Base-by-base conservation (phyloP, 2,113 vertebrate genomes). In the Perca flavescens region DNA sequence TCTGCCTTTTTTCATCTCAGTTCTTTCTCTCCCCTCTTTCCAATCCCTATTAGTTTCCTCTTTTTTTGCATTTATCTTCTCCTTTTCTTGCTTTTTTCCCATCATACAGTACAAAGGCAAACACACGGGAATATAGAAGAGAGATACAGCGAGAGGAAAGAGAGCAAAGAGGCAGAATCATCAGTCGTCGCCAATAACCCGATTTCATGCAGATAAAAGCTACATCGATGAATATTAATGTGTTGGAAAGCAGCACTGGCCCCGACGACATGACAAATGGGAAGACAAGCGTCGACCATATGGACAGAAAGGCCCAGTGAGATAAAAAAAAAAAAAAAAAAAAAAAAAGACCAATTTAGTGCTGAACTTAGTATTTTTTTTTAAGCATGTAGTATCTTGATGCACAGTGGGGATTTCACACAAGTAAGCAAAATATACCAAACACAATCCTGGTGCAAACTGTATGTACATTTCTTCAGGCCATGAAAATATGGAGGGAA, bases 201-300 rank as follows among this genome's bases (percentile, higher is more conserved):
- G 85, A 64, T 91, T 92, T 82, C 56, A 40, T 5, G 6, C 60
- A 85, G 80, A 90, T 92, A 89, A 89, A 86, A 89, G 87, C 76
- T 34, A 52, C 54, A 69, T 52, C 52, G 49, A 86, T 93, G 77
- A 87, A 94, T 92, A 91, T 92, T 93, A 73, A 90, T 90, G 76
- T 50, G 79, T 7, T 88, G 85, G 77, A 89, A 77, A 84, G 80
- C 78, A 46, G 79, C 68, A 1, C 34, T 85, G 82, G 80, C 77
- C 65, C 68, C 0, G 7, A 74, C 63, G 68, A 85, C 70, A 47
- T 47, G 74, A 77, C 91, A 90, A 81, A 83, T 34, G 19, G 50
- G 53, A 22, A 36, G n/a, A 50, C 74, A 82, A 74, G 75, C 80
- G 69, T 68, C 68, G 16, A 52, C 74, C 88, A 82, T 86, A 74